These are phyloP conservation scores for Anguilla megastoma DNA, from an alignment of 2,797 vertebrate genomes.

Conservation along the genomic window DNA sequence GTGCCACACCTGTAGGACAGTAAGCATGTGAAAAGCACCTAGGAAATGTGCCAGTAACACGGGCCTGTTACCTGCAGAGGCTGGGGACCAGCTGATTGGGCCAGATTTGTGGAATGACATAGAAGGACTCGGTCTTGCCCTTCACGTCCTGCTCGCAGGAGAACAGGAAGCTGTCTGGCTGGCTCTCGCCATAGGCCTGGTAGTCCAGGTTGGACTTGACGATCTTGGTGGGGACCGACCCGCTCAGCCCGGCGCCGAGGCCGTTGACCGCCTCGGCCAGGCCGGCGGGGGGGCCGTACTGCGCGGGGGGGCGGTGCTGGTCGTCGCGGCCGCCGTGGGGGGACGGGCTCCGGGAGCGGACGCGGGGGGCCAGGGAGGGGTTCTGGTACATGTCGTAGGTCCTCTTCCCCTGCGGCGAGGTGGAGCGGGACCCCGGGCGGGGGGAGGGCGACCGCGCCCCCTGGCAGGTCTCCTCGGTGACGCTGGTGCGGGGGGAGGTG, in stretches of 20 bases:
- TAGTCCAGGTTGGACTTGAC: constrained; percentile 75
- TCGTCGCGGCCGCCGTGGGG: constrained; percentile 79
- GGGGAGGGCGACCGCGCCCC: constrained; percentile 74
- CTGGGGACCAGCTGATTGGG: constrained; percentile 75
- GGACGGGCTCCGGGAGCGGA: constrained; percentile 87
- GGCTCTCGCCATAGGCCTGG: constrained; percentile 67
- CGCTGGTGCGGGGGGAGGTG: constrained; percentile 86
- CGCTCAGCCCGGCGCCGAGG: constrained; percentile 69
- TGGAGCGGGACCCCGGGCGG: constrained; percentile 86
- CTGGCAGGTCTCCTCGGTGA: constrained; percentile 86
- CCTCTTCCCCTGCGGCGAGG: constrained; percentile 88
- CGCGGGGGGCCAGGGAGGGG: constrained; percentile 69
- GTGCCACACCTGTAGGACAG: background rate
- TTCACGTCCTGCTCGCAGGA: constrained; percentile 73
- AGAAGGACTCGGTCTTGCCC: constrained; percentile 74
- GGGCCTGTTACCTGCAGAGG: constrained; percentile 63
- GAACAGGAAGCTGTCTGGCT: constrained; percentile 74
- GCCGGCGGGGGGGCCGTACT: constrained; percentile 54
- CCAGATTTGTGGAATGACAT: constrained; percentile 81
- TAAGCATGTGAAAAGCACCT: background rate
- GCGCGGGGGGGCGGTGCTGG: constrained; percentile 53
- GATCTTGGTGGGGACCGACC: constrained; percentile 73
- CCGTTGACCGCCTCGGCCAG: constrained; percentile 80
- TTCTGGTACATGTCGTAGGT: constrained; percentile 75
- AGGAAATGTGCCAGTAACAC: background rate